Base-by-base conservation (phyloP, 2,797 vertebrate species). In the Mormyrops boulengeri region DNA sequence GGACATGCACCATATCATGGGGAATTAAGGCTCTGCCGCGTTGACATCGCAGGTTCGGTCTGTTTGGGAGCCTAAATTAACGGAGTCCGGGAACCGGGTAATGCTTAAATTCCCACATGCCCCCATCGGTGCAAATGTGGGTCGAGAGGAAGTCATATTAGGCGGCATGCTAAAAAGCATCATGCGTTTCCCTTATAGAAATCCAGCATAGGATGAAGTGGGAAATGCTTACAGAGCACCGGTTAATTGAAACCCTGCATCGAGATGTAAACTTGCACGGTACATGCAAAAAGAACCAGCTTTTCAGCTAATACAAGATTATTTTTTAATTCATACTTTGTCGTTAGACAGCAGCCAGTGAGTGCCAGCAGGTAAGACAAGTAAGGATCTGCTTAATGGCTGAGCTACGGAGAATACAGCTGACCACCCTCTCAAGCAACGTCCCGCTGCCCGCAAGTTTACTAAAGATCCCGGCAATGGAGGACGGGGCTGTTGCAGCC, bases 371-470 rank as follows among this genome's bases (percentile, higher is more conserved):
- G 30, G 30, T 34, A 41, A 85, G 82, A 85, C 7, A 50, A 9
- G 82, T 11, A 50, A 85, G 47, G 82, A 17, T 34, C 12, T 22
- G 22, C 41, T 69, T 44, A 62, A 98, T 99, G 98, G 96, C 97
- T 2, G 96, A 97, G 87, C 94, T 96, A 80, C 96, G 96, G 89
- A 93, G 97, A 93, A 95, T 97, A 66, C 95, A 95, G 89, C 92
- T 98, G 90, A 97, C 96, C 89, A 94, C 96, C 49, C 89, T 98
- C 66, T 91, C 95, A 0, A 22, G 34, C 4, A 89, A 89, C 6
- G 93, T 89, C 9, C 92, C 94, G 0, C 41, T 95, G 6, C 92
- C 95, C 90, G 90, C 95, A 90, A 92, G 94, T 17, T 93, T 96
- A 91, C 91, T 96, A 57, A 94, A 95, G 8, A 92, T 94, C 41